phyloP scores from a whole-genome alignment of 2,888 invertebrate species.

The Argyresthia albistria region DNA sequence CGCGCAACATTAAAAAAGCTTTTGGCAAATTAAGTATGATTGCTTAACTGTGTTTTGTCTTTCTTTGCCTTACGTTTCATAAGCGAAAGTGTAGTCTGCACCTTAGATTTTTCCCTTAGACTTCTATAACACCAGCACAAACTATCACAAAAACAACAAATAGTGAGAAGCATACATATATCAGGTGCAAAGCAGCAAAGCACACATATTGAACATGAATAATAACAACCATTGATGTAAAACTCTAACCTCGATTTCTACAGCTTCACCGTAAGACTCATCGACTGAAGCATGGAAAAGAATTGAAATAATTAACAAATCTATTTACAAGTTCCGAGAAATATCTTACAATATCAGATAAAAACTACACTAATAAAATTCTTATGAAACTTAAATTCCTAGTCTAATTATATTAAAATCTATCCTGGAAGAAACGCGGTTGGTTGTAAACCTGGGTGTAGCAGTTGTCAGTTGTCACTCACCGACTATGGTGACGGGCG shows the following conservation, averaged over 20 bases:
- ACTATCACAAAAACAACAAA: not conserved
- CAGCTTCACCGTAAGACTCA: slow-evolving; percentile 52
- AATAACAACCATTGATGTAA: slow-evolving; percentile 20
- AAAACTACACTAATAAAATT: not conserved
- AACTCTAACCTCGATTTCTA: slow-evolving; percentile 59
- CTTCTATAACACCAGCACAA: not conserved
- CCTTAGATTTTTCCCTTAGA: no score
- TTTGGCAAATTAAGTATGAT: no score
- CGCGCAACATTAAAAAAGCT: no score
- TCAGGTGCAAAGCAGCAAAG: slow-evolving; percentile 23
- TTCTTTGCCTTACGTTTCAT: no score
- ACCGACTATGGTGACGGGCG: slow-evolving; percentile 58
- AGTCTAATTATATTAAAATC: not conserved
- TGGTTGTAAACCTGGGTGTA: no score
- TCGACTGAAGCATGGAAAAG: slow-evolving; percentile 67
- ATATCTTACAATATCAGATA: slow-evolving; percentile 3
- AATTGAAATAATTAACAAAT: slow-evolving; percentile 14
- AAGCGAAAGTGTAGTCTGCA: no score
- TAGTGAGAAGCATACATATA: no score
- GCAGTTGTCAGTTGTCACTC: slow-evolving; percentile 37
- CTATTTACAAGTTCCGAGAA: slow-evolving; percentile 6
- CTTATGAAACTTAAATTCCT: not conserved
- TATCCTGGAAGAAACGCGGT: not conserved
- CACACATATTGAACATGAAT: slow-evolving; percentile 17
- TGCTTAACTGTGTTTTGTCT: no score